A percentile compares a stretch with the other conserved stretches of the same genome.
Evolutionary conservation across 2,797 vertebrate species (phyloP).

Genomic region (Lithobates sylvaticus): DNA sequence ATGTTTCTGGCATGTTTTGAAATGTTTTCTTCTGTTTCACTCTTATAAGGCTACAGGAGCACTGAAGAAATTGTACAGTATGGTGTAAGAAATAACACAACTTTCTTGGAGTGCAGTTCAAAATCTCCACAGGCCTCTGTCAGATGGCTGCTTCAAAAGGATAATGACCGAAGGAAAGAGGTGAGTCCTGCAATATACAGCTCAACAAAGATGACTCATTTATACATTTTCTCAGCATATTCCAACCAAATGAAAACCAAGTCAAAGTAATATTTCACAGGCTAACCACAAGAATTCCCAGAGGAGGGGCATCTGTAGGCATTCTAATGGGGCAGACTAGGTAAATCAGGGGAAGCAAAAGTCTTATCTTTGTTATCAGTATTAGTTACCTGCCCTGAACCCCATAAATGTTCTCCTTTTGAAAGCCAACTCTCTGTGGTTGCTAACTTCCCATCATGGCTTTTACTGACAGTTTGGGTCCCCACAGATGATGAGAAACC

Average conservation of each 20-base stretch:
- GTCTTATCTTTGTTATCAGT: too few species aligned
- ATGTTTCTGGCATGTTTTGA: constrained; percentile 29
- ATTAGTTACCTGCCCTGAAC: too few species aligned
- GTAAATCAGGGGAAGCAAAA: too few species aligned
- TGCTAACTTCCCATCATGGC: too few species aligned
- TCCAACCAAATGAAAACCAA: not conserved
- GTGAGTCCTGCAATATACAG: constrained; percentile 73
- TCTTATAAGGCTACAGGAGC: constrained; percentile 89
- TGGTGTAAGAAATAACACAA: constrained; percentile 95
- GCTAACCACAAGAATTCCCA: not conserved
- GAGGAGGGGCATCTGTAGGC: not conserved
- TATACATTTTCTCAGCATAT: not conserved
- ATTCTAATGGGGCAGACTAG: not conserved
- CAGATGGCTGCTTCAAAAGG: constrained; percentile 94
- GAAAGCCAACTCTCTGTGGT: too few species aligned
- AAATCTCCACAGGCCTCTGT: constrained; percentile 94
- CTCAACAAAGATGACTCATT: not conserved
- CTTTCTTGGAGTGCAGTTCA: constrained; percentile 93
- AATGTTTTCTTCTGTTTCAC: constrained; percentile 46
- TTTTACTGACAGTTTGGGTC: too few species aligned
- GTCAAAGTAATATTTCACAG: not conserved
- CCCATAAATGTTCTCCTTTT: too few species aligned
- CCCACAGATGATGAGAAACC: too few species aligned
- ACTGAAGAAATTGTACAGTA: constrained; percentile 94
- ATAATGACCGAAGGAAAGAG: constrained; percentile 97